Evolutionary conservation across 2,888 invertebrate species (phyloP), one percentile per base, ranked within the genome.

Genomic region (Standfussiana lucernea): DNA sequence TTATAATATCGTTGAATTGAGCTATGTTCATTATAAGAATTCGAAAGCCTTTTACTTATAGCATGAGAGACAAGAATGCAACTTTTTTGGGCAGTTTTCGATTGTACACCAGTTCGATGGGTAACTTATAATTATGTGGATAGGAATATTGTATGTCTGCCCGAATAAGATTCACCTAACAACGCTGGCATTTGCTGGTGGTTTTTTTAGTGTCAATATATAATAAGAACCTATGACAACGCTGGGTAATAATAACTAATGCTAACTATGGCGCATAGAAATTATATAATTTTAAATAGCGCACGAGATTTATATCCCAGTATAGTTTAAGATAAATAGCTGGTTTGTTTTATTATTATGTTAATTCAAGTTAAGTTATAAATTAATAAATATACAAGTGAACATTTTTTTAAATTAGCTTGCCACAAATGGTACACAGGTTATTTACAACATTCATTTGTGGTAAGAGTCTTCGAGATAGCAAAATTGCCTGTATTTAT

Each of bases 321-420:
- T 84, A 68, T 82, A 75, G 32, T 79, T 70, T 80, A 79, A 73
- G 64, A 74, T 77, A 68, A 61, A 65, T 73, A 75, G 71, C 75
- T 72, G 71, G 74, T 81, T 84, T 75, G 67, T 86, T 85, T 85
- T 83, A 76, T 76, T 37, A 73, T 83, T 74, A 75, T 78, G 77
- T 83, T 79, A 79, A 70, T 72, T 75, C 32, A 81, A 72, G 32
- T 77, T 86, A 76, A 79, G 77, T 77, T 76, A n/a, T 67, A 65
- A 24, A 73, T 76, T 1, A 77, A 79, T 64, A 77, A 76, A 75
- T 78, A 73, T 56, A 62, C 77, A 71, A 72, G 67, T 67, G 47
- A 72, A 72, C n/a, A 37, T 61, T 53, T 65, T 70, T 65, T 56
- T 40, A 69, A 59, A 59, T 13, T 37, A 69, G 62, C 83, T 85